These are phyloP conservation scores for Enteromius radiatus DNA, from an alignment of 2,797 vertebrate species.

Conservation along the genomic window DNA sequence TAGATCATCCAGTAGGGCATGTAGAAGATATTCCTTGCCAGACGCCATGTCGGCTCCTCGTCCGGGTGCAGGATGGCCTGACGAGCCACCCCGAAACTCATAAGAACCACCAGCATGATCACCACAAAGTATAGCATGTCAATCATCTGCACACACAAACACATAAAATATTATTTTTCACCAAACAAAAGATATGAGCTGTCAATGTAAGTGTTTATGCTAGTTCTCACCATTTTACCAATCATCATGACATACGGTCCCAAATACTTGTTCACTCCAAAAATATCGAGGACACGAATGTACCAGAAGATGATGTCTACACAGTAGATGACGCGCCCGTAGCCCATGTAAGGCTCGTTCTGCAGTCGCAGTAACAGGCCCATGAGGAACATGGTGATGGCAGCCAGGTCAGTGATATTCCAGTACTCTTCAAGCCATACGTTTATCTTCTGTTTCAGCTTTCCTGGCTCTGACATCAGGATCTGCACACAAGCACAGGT, in stretches of 20 bases:
- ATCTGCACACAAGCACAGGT: constrained; percentile 76
- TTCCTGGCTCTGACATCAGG: constrained; percentile 97
- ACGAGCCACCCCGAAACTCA: constrained; percentile 96
- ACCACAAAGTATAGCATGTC: constrained; percentile 99
- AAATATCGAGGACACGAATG: constrained; percentile 96
- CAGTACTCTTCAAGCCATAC: constrained; percentile 98
- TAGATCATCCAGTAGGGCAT: constrained; percentile 99
- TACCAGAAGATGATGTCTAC: constrained; percentile 99
- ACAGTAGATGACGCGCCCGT: constrained; percentile 96
- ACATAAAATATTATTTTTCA: neutral
- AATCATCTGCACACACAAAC: constrained; percentile 85
- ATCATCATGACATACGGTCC: constrained; percentile 99
- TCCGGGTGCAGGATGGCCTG: constrained; percentile 97
- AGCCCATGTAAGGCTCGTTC: constrained; percentile 94
- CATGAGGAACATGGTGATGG: constrained; percentile 89
- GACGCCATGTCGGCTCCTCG: constrained; percentile 94
- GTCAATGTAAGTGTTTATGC: neutral
- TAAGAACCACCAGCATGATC: constrained; percentile 97
- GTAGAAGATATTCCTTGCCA: constrained; percentile 98
- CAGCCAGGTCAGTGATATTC: constrained; percentile 95
- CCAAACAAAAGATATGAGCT: neutral
- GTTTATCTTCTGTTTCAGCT: constrained; percentile 95
- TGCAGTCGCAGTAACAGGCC: constrained; percentile 91
- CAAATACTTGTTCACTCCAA: constrained; percentile 97
- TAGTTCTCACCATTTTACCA: constrained; percentile 91